Evolutionary conservation across 2,797 vertebrate genomes (phyloP).

Genomic region (Ispidina picta): DNA sequence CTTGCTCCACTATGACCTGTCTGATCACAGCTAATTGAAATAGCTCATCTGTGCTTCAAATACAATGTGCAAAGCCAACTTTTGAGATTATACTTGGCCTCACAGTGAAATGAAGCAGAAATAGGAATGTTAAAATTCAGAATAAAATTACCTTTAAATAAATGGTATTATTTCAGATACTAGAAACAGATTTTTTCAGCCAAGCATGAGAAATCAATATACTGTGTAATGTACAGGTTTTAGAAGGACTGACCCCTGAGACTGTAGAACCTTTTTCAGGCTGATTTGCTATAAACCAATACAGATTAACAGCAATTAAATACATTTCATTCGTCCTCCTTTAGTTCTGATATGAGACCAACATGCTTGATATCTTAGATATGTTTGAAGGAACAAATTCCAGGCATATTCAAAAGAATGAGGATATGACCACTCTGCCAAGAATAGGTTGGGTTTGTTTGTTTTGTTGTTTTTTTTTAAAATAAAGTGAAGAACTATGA

Average conservation of each 20-base stretch:
- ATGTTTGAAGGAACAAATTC: neutral
- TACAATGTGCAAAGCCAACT: fast-evolving
- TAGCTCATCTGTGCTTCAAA: neutral
- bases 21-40: neutral
- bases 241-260: neutral
- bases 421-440: neutral
- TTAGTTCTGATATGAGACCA: neutral
- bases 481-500: neutral
- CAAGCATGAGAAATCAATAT: neutral
- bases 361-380: neutral
- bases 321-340: neutral
- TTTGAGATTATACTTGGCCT: neutral
- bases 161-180: neutral
- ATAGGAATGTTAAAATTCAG: neutral
- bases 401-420: neutral
- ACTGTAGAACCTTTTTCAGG: neutral
- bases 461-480: no score
- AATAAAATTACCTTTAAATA: neutral
- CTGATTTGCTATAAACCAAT: neutral
- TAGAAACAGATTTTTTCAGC: neutral
- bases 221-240: neutral
- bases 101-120: neutral
- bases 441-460: neutral
- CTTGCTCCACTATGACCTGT: neutral
- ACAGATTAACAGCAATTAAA: neutral